Conservation (phyloP, 1,140 invertebrate genomes). For the Drosophila paulistorum region DNA sequence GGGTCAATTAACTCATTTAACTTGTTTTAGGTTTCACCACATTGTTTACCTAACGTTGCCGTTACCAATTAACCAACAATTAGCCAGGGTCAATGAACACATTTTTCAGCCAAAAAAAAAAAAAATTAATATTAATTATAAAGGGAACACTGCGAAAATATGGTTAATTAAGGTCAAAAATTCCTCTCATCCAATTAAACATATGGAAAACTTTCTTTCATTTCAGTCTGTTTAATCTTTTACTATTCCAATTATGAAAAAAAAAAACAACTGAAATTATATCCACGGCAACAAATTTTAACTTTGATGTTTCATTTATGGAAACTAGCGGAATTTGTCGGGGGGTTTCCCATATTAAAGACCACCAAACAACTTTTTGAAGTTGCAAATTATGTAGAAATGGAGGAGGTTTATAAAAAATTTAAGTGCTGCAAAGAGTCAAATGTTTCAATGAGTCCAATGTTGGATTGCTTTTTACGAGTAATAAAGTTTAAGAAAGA, state of each 20-base stretch:
- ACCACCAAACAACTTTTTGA: no score
- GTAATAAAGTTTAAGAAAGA: no score
- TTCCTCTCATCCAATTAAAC: neutral
- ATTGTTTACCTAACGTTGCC: conserved; percentile 26
- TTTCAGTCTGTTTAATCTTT: neutral
- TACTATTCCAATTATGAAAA: neutral
- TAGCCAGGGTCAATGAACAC: conserved; percentile 26
- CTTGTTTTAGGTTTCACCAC: conserved; percentile 5
- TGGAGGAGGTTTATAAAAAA: no score
- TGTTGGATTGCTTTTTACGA: no score
- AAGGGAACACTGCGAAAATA: neutral
- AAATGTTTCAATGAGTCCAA: no score
- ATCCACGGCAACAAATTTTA: neutral
- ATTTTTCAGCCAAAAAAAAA: conserved; percentile 33
- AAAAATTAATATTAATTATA: conserved; percentile 49
- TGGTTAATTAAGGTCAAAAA: conserved; percentile 10
- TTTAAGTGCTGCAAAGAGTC: no score
- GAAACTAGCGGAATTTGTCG: neutral
- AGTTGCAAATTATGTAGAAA: no score
- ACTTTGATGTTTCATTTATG: neutral
- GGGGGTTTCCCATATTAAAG: neutral
- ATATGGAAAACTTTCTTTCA: neutral
- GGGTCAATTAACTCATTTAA: conserved; percentile 50
- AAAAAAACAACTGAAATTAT: neutral
- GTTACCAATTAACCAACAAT: conserved; percentile 45